These are phyloP conservation scores for Iselma pallidipennis DNA, from an alignment of 2,888 invertebrate genomes.

Conservation along the genomic window DNA sequence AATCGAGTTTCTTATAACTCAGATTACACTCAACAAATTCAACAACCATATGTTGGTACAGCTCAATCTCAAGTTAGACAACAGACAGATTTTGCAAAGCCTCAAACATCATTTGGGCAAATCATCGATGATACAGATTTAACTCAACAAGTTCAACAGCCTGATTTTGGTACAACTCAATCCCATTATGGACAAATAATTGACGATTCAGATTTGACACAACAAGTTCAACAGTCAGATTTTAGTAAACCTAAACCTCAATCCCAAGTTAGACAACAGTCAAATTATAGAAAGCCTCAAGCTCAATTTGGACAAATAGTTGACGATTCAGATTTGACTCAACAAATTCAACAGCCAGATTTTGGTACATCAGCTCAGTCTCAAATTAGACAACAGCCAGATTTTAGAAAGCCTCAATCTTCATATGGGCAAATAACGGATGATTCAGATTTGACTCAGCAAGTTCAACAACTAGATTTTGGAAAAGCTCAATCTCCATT, in stretches of 20 bases:
- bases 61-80: slow-evolving; percentile 22
- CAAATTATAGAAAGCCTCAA: not conserved
- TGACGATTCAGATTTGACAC: slow-evolving; percentile 12
- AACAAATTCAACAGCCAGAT: not conserved
- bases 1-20: no score
- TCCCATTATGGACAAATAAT: slow-evolving; percentile 37
- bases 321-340: slow-evolving; percentile 10
- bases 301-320: slow-evolving; percentile 29
- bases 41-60: not conserved
- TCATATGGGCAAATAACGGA: not conserved
- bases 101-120: not conserved
- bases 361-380: not conserved
- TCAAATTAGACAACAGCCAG: slow-evolving; percentile 15
- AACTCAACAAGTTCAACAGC: slow-evolving; percentile 15
- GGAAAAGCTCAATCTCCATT: no score
- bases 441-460: not conserved
- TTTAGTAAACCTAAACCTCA: not conserved
- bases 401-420: no score
- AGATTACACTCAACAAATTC: not conserved
- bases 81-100: no score
- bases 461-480: not conserved
- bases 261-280: slow-evolving; percentile 6
- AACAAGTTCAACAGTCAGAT: not conserved
- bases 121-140: slow-evolving; percentile 5
- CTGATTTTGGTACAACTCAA: no score